Conservation (phyloP, 1,140 invertebrate genomes). For the Ylistrum balloti region DNA sequence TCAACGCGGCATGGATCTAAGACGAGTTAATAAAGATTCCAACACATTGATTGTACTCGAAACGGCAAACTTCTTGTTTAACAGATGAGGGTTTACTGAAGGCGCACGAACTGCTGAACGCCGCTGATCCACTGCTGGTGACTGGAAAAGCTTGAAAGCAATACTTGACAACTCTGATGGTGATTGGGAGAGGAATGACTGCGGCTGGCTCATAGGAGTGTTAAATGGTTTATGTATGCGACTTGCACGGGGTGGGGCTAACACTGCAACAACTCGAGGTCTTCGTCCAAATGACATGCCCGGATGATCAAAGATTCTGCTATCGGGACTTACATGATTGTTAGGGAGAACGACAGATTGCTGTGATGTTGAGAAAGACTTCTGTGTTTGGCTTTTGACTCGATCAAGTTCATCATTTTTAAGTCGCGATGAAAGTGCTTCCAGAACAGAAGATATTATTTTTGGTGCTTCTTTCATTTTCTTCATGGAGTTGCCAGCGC, state of each 20-base stretch:
- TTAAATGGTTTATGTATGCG: neutral
- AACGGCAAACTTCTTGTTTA: neutral
- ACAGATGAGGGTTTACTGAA: neutral
- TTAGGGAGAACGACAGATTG: neutral
- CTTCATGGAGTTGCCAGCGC: neutral
- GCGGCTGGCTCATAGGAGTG: neutral
- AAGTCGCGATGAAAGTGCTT: conserved; percentile 9
- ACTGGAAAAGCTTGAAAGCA: conserved; percentile 27
- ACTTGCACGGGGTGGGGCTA: neutral
- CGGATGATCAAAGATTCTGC: neutral
- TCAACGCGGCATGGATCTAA: neutral
- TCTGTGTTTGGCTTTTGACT: neutral
- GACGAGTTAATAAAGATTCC: neutral
- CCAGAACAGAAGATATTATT: neutral
- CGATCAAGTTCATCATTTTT: neutral
- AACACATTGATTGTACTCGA: neutral
- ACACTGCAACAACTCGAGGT: neutral
- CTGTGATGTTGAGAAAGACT: neutral
- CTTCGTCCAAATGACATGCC: neutral
- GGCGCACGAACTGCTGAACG: neutral
- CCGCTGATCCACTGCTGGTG: neutral
- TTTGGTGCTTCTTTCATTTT: neutral
- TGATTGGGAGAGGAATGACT: neutral
- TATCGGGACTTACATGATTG: neutral
- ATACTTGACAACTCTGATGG: neutral